Evolutionary conservation across 2,113 vertebrate species (phyloP).

Genomic region (Electrona antarctica): DNA sequence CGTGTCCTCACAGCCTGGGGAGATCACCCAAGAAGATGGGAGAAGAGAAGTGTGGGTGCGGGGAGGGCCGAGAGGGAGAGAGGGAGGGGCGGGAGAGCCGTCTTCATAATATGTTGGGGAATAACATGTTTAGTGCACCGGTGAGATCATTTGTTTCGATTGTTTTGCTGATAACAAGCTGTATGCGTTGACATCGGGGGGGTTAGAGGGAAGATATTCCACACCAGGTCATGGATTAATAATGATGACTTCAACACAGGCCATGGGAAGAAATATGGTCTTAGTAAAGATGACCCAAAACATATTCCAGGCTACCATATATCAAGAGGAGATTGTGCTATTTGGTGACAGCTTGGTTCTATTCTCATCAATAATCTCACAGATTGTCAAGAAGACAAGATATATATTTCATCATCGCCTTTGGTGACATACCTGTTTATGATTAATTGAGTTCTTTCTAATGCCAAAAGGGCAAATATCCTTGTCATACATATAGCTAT

Average conservation of each 20-base stretch:
- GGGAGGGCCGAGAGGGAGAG: conserved; percentile 23
- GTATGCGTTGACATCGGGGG: conserved; percentile 53
- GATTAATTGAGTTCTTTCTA: conserved; percentile 68
- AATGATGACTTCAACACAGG: conserved; percentile 55
- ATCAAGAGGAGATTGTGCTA: conserved; percentile 57
- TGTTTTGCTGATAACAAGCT: conserved; percentile 59
- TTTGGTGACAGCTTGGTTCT: conserved; percentile 48
- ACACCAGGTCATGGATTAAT: conserved; percentile 57
- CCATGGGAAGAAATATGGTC: conserved; percentile 50
- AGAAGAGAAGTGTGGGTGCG: conserved; percentile 12
- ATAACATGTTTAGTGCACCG: conserved; percentile 57
- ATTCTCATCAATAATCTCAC: conserved; percentile 68
- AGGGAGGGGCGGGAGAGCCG: conserved; percentile 13
- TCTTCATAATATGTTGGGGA: not conserved
- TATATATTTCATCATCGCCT: conserved; percentile 62
- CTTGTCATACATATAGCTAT: conserved; percentile 75
- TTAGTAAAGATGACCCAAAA: conserved; percentile 68
- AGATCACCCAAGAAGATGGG: conserved; percentile 65
- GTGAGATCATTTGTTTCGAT: conserved; percentile 65
- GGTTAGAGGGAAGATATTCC: conserved; percentile 40
- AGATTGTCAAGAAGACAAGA: conserved; percentile 53
- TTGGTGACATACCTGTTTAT: conserved; percentile 66
- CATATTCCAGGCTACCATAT: conserved; percentile 64
- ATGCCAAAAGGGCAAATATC: conserved; percentile 56
- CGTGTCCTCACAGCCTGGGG: conserved; percentile 70